phyloP scores from a whole-genome alignment of 2,888 invertebrate species.

The Tolmerus cingulatus region DNA sequence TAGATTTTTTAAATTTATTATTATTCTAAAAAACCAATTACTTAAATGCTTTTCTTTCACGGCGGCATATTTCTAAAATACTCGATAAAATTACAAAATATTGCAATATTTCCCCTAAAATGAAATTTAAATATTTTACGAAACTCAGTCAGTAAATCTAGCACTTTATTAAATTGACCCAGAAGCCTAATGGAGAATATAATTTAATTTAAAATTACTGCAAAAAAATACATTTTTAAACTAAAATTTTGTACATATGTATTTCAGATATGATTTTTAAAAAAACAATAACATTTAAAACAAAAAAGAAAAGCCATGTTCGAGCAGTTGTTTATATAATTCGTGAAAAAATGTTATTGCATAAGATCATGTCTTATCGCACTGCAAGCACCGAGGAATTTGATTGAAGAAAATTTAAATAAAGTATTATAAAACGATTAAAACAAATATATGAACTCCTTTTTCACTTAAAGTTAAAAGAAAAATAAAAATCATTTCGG shows the following conservation, averaged over 20 bases:
- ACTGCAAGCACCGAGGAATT: slow-evolving; percentile 66
- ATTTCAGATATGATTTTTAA: not conserved
- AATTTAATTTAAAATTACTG: not conserved
- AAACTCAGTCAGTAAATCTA: not conserved
- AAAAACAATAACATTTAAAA: not conserved
- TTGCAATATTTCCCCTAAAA: not conserved
- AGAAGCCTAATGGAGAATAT: not conserved
- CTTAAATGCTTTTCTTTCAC: no score
- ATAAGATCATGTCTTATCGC: slow-evolving; percentile 54
- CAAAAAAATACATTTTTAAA: not conserved
- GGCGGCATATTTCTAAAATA: not conserved
- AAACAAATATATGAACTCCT: slow-evolving; percentile 39
- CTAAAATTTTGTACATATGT: not conserved
- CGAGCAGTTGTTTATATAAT: not conserved
- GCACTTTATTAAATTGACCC: not conserved
- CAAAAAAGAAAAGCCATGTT: not conserved
- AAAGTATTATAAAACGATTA: not conserved
- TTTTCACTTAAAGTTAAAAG: not conserved
- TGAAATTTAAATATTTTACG: not conserved
- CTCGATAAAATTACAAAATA: not conserved
- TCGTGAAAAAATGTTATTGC: not conserved
- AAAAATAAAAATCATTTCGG: not conserved
- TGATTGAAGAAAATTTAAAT: slow-evolving; percentile 55
- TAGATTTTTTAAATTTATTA: not conserved
- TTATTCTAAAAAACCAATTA: not conserved